phyloP scores from a whole-genome alignment of 1,140 invertebrate genomes.

The Zaprionus gabonicus region DNA sequence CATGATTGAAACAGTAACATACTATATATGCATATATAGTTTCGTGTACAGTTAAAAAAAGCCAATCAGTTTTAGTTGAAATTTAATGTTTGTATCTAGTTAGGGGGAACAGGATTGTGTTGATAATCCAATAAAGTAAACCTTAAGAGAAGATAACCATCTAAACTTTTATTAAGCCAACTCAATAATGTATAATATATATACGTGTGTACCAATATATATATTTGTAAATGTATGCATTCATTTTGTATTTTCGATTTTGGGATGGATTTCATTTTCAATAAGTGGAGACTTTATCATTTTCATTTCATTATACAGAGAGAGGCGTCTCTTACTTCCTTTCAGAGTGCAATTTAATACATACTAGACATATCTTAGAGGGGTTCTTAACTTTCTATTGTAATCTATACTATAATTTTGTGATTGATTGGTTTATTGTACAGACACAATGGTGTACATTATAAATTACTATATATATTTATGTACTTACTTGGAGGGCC shows the following conservation, averaged over 20 bases:
- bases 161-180: conserved; percentile 46
- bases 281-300: conserved; percentile 21
- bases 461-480: conserved; percentile 8
- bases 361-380: conserved; percentile 60
- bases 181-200: conserved; percentile 67
- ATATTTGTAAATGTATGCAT: conserved; percentile 66
- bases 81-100: conserved; percentile 40
- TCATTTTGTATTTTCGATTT: conserved; percentile 46
- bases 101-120: conserved; percentile 11
- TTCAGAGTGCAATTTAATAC: conserved; percentile 40
- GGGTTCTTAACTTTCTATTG: conserved; percentile 20
- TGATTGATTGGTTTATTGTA: conserved; percentile 29
- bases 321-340: not conserved
- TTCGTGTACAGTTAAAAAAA: conserved; percentile 47
- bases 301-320: not conserved
- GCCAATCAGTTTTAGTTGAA: conserved; percentile 43
- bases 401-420: conserved; percentile 5
- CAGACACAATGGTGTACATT: not conserved
- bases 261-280: conserved; percentile 24
- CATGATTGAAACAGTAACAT: conserved; percentile 28
- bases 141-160: conserved; percentile 21
- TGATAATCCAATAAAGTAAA: conserved; percentile 29
- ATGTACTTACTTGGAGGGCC: conserved; percentile 23
- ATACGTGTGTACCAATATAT: conserved; percentile 67
- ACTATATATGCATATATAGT: conserved; percentile 18